These are phyloP conservation scores for Peromyscus polionotus DNA, from an alignment of 2,113 vertebrate genomes.

Conservation along the genomic window DNA sequence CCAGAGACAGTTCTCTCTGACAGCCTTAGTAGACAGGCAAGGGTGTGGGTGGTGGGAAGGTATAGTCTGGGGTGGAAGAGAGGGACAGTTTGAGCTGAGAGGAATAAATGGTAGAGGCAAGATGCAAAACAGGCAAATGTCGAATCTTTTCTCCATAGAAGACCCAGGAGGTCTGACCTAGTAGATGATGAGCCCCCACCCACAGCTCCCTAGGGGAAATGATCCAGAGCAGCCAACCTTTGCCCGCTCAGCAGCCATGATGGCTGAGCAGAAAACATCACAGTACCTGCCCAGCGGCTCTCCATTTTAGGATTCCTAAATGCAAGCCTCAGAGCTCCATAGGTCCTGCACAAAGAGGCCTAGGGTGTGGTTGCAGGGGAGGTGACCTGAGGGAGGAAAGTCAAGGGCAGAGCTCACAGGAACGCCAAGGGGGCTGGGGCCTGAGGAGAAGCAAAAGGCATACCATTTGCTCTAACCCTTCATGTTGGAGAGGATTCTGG, in stretches of 20 bases:
- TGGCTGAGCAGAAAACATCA: neutral
- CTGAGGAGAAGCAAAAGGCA: neutral
- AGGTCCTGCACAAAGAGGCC: accelerated
- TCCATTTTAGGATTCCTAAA: neutral
- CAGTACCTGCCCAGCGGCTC: neutral
- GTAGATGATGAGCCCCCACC: neutral
- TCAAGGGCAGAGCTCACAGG: neutral
- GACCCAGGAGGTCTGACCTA: neutral
- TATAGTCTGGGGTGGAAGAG: neutral
- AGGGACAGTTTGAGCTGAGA: neutral
- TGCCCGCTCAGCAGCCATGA: neutral
- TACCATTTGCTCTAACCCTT: neutral
- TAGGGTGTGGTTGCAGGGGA: neutral
- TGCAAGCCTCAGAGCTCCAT: neutral
- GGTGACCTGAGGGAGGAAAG: neutral
- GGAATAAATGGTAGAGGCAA: neutral
- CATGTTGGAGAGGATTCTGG: accelerated
- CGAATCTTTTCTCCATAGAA: neutral
- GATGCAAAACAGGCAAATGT: neutral
- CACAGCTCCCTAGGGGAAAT: neutral
- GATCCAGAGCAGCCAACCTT: neutral
- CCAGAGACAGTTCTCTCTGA: accelerated
- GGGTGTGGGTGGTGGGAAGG: no score
- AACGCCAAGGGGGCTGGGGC: neutral
- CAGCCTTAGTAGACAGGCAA: neutral